Conservation (phyloP, 2,888 invertebrate genomes). For the Lepidochrysops patricia region DNA sequence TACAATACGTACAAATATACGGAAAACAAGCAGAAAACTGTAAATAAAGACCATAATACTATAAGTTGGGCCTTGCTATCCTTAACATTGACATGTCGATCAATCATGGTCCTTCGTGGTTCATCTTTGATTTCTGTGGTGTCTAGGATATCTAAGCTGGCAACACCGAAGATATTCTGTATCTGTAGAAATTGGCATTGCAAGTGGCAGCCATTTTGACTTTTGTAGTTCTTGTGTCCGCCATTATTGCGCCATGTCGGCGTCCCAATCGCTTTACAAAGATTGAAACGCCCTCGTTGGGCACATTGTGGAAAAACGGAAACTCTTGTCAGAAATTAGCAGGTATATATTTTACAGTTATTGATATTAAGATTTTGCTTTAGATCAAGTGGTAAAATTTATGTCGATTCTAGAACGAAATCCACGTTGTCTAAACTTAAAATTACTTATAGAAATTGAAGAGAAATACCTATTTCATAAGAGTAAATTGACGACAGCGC, state of each 20-base stretch:
- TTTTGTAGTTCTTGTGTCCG: constrained; percentile 29
- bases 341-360: constrained; percentile 27
- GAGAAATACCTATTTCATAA: constrained; percentile 20
- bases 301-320: constrained; percentile 37
- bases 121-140: no score
- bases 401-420: constrained; percentile 9
- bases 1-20: no score
- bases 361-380: neutral
- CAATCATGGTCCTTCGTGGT: no score
- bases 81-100: no score
- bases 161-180: neutral
- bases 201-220: neutral
- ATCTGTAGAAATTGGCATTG: neutral
- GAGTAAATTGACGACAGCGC: constrained; percentile 56
- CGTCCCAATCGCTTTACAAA: constrained; percentile 51
- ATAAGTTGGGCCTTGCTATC: no score
- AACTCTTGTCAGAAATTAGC: constrained; percentile 31
- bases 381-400: neutral
- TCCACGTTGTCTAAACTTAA: constrained; percentile 15
- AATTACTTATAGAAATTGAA: constrained; percentile 12
- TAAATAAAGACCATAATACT: no score
- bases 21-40: no score
- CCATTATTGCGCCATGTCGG: constrained; percentile 42
- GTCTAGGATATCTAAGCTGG: no score
- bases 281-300: constrained; percentile 65